A percentile compares a stretch with the other conserved stretches of the same genome.
phyloP scores from a whole-genome alignment of 1,140 invertebrate species.

The Phymorhynchus buccinoides region DNA sequence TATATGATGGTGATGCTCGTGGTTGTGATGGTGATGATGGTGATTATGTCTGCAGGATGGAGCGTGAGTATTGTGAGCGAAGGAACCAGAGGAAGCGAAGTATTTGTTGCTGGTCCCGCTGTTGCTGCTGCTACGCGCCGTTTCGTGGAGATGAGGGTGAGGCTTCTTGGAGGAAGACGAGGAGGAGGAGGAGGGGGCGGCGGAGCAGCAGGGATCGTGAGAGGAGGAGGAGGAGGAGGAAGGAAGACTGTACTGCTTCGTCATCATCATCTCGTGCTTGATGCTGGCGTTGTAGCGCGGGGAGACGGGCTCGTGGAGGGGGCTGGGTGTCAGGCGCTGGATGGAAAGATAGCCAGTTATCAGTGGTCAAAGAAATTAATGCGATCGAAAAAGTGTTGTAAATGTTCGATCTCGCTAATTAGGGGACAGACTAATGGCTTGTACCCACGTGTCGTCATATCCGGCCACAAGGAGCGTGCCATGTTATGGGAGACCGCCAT shows the following conservation, averaged over 20 bases:
- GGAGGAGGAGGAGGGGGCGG: background rate
- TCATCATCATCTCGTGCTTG: conserved; percentile 1
- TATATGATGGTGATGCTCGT: too few species aligned
- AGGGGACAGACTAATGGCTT: too few species aligned
- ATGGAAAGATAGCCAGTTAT: background rate
- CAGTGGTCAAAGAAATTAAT: too few species aligned
- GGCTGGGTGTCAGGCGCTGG: background rate
- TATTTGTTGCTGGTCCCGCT: too few species aligned
- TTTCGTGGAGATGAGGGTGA: background rate
- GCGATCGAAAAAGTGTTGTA: too few species aligned
- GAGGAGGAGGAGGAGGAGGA: background rate
- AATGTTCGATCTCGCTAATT: too few species aligned
- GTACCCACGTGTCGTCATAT: too few species aligned
- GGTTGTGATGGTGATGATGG: too few species aligned
- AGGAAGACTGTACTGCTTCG: background rate
- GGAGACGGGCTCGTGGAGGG: background rate
- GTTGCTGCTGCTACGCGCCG: background rate
- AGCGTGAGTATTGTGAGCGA: too few species aligned
- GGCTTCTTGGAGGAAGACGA: conserved; percentile 1
- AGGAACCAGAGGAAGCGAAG: background rate
- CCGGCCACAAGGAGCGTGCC: too few species aligned
- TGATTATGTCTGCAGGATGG: background rate
- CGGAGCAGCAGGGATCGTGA: background rate
- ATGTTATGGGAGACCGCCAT: too few species aligned
- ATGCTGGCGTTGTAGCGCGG: conserved; percentile 8